phyloP scores from a whole-genome alignment of 2,797 vertebrate genomes.

The Karalla daura region DNA sequence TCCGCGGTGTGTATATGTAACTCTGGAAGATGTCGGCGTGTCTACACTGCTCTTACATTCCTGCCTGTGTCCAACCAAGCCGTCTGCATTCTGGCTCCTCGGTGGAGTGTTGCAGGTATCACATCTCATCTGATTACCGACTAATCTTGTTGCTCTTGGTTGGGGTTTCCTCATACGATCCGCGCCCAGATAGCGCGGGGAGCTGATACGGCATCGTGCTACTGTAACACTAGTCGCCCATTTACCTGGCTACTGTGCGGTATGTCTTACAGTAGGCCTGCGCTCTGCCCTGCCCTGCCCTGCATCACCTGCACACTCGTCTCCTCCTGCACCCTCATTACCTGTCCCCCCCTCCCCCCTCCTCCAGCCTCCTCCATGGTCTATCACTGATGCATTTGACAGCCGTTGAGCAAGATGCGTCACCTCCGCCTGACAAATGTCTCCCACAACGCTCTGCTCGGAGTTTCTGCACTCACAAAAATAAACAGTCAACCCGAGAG shows the following conservation, averaged over 20 bases:
- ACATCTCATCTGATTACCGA: conserved; percentile 66
- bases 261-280: conserved; percentile 33
- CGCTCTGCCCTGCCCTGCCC: no score
- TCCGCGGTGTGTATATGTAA: no score
- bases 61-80: conserved; percentile 32
- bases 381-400: conserved; percentile 26
- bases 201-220: conserved; percentile 59
- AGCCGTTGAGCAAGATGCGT: conserved; percentile 34
- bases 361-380: neutral
- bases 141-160: conserved; percentile 70
- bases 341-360: conserved; percentile 25
- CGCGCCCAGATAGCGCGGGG: conserved; percentile 46
- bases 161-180: conserved; percentile 65
- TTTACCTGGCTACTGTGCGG: conserved; percentile 42
- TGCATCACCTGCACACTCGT: conserved; percentile 18
- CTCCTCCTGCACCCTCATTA: no score
- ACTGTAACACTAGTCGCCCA: conserved; percentile 65
- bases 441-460: conserved; percentile 13
- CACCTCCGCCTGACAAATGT: conserved; percentile 46
- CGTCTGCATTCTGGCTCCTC: conserved; percentile 42
- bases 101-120: conserved; percentile 44
- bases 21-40: no score
- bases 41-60: conserved; percentile 35
- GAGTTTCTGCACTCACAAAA: neutral
- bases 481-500: conserved; percentile 5